These are phyloP conservation scores for Cheilosia grossa DNA, from an alignment of 2,888 invertebrate species.

Conservation along the genomic window DNA sequence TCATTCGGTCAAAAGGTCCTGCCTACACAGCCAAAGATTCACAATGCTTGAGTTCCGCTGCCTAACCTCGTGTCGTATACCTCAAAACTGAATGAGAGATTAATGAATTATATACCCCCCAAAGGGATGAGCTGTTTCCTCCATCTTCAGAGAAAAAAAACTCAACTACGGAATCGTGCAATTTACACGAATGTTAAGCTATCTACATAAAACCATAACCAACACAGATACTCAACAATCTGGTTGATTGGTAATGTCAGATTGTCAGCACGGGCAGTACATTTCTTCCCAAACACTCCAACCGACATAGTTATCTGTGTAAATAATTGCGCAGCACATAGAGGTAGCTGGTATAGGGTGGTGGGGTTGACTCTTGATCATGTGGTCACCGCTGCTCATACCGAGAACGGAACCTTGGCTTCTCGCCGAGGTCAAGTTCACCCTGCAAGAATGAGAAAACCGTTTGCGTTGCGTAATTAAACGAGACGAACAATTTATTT, in stretches of 20 bases:
- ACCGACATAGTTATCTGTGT: conserved; percentile 1
- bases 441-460: not conserved
- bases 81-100: not conserved
- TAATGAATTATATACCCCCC: not conserved
- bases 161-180: not conserved
- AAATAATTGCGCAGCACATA: conserved; percentile 1
- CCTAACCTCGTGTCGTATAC: not conserved
- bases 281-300: not conserved
- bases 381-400: not conserved
- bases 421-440: conserved; percentile 31
- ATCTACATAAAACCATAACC: not conserved
- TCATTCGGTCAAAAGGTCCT: no score
- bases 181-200: not conserved
- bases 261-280: not conserved
- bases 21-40: no score
- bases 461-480: conserved; percentile 16
- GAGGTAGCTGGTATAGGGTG: not conserved
- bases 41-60: no score
- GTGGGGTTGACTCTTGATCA: not conserved
- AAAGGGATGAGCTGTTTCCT: not conserved
- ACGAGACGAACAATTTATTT: conserved; percentile 14
- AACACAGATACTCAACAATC: conserved; percentile 1
- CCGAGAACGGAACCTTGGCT: not conserved
- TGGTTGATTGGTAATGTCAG: not conserved
- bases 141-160: not conserved